phyloP scores from a whole-genome alignment of 2,113 vertebrate genomes.

The Chamaea fasciata region DNA sequence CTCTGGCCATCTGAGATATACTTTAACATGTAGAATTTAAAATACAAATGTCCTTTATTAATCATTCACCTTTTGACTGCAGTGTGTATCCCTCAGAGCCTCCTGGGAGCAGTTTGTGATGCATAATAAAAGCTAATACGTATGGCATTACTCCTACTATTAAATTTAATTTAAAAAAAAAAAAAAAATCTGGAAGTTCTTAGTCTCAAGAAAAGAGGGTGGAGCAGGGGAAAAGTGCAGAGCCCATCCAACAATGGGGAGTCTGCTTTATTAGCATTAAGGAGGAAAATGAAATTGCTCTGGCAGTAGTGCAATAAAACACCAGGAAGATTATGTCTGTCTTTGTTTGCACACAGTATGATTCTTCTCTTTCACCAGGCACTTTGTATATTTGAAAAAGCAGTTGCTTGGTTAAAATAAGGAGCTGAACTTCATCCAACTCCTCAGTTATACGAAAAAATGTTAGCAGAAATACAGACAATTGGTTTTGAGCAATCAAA shows the following conservation, averaged over 20 bases:
- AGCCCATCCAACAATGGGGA: conserved; percentile 47
- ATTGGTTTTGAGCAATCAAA: not conserved
- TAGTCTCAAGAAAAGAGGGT: conserved; percentile 18
- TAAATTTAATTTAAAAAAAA: not conserved
- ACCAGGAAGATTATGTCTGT: conserved; percentile 52
- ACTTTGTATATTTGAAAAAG: conserved; percentile 51
- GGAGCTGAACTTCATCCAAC: conserved; percentile 37
- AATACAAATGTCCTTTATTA: not conserved
- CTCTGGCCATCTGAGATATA: not conserved
- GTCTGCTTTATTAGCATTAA: conserved; percentile 27
- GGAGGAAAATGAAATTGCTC: conserved; percentile 51
- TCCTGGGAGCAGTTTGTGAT: not conserved
- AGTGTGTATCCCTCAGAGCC: not conserved
- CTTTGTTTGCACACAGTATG: conserved; percentile 64
- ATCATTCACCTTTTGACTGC: not conserved
- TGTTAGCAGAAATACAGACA: not conserved
- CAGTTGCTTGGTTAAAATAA: conserved; percentile 53
- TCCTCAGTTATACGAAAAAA: not conserved
- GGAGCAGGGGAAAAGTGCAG: conserved; percentile 29
- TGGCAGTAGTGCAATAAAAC: conserved; percentile 46
- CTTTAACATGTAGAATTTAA: not conserved
- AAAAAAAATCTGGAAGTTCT: not conserved
- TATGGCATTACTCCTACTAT: not conserved
- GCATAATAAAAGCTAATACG: not conserved
- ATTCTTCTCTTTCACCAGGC: conserved; percentile 55